phyloP scores from a whole-genome alignment of 2,888 invertebrate genomes.

The Xestia rhomboidea region DNA sequence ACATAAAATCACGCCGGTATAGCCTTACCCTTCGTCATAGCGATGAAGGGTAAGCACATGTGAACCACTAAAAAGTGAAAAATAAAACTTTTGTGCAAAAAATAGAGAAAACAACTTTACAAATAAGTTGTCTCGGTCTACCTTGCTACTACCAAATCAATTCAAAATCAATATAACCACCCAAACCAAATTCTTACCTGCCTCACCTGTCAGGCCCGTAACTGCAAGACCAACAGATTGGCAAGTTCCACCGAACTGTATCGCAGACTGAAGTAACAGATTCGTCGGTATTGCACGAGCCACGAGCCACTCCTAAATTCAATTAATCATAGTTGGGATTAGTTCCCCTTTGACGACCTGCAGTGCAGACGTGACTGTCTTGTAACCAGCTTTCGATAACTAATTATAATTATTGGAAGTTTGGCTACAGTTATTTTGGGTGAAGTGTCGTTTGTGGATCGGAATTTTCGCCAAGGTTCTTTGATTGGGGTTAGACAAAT shows the following conservation, averaged over 20 bases:
- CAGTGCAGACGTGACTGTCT: conserved; percentile 83
- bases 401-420: conserved; percentile 63
- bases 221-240: conserved; percentile 78
- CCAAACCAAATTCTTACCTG: conserved; percentile 68
- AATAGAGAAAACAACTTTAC: no score
- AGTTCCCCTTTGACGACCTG: conserved; percentile 87
- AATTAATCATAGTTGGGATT: conserved; percentile 89
- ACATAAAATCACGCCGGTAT: no score
- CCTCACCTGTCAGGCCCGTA: conserved; percentile 76
- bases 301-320: conserved; percentile 82
- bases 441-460: conserved; percentile 2
- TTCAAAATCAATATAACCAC: conserved; percentile 36
- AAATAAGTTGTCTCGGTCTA: no score
- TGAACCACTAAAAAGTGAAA: no score
- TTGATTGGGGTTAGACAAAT: background rate
- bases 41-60: no score
- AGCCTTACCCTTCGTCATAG: no score
- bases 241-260: conserved; percentile 71
- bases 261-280: conserved; percentile 84
- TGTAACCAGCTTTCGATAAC: conserved; percentile 74
- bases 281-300: conserved; percentile 78
- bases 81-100: no score
- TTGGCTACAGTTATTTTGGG: conserved; percentile 37
- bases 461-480: background rate
- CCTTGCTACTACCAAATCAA: conserved; percentile 5